A percentile compares a stretch with the other conserved stretches of the same genome.
phyloP scores from a whole-genome alignment of 2,888 invertebrate species.

The Lithophane socia region DNA sequence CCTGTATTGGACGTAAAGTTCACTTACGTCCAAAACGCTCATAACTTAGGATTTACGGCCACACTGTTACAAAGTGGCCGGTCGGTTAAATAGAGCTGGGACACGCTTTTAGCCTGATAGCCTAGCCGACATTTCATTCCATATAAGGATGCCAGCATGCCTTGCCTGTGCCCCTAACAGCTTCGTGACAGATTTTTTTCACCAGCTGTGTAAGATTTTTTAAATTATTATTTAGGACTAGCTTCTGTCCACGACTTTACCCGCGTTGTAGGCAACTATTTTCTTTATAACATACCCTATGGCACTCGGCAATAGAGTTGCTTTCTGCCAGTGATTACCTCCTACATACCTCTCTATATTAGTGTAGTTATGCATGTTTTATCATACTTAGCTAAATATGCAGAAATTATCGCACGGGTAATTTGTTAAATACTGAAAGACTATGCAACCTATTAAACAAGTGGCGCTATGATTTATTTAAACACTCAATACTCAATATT shows the following conservation, averaged over 20 bases:
- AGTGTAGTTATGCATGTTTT: too few relatives aligned
- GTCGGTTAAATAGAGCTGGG: conserved; percentile 48
- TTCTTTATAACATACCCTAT: too few relatives aligned
- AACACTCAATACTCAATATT: background rate
- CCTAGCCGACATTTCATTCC: conserved; percentile 5
- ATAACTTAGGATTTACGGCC: conserved; percentile 41
- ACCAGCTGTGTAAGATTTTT: background rate
- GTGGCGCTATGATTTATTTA: background rate
- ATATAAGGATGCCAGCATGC: background rate
- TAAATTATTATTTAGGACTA: too few relatives aligned
- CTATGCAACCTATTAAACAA: background rate
- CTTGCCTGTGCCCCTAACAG: background rate
- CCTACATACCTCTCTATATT: too few relatives aligned
- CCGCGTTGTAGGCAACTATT: too few relatives aligned
- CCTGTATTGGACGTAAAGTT: conserved; percentile 19
- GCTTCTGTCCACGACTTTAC: too few relatives aligned
- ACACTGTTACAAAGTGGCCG: conserved; percentile 40
- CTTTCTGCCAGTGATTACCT: too few relatives aligned
- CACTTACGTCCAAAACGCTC: conserved; percentile 35
- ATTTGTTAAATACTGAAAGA: background rate
- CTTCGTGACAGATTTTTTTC: background rate
- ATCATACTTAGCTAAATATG: too few relatives aligned
- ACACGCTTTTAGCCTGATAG: conserved; percentile 43
- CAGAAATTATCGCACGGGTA: too few relatives aligned
- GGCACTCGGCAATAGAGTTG: too few relatives aligned